A percentile compares a stretch with the other conserved stretches of the same genome.
These are phyloP conservation scores for Lutraria lutraria DNA, from an alignment of 2,888 invertebrate species.

Conservation along the genomic window DNA sequence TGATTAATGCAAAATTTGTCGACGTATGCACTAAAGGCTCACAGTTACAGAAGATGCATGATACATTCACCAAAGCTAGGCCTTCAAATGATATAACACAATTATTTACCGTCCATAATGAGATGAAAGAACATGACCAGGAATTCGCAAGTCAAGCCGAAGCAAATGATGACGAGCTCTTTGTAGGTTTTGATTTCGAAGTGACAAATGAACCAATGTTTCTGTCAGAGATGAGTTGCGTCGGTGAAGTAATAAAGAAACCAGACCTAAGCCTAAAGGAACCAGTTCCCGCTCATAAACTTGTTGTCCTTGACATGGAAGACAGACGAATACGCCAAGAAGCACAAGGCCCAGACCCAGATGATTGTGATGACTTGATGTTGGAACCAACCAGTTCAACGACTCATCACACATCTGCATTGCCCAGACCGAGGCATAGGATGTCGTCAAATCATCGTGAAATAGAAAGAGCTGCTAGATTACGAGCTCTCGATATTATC, in stretches of 20 bases:
- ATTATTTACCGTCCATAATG: constrained; percentile 79
- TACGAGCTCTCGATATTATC: constrained; percentile 54
- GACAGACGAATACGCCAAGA: constrained; percentile 48
- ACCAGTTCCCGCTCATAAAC: constrained; percentile 78
- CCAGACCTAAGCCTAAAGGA: constrained; percentile 76
- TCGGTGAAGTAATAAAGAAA: constrained; percentile 79
- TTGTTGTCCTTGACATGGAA: constrained; percentile 74
- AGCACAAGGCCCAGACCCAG: constrained; percentile 61
- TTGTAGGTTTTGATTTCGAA: constrained; percentile 78
- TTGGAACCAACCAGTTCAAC: constrained; percentile 44
- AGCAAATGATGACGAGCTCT: constrained; percentile 79
- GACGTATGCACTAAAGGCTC: constrained; percentile 80
- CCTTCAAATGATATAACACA: constrained; percentile 78
- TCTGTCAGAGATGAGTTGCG: constrained; percentile 80
- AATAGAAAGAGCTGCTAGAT: constrained; percentile 43
- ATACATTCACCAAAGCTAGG: constrained; percentile 78
- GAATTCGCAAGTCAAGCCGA: constrained; percentile 76
- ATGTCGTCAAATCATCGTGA: constrained; percentile 36
- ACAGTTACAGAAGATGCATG: constrained; percentile 79
- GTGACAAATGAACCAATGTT: constrained; percentile 80
- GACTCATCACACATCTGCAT: constrained; percentile 26
- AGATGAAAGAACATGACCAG: constrained; percentile 79
- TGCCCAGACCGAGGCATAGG: constrained; percentile 32
- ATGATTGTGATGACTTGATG: constrained; percentile 67
- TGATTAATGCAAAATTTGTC: constrained; percentile 79